These are phyloP conservation scores for Mesorhabditis spiculigera DNA, from an alignment of 2,888 invertebrate species.

Conservation along the genomic window DNA sequence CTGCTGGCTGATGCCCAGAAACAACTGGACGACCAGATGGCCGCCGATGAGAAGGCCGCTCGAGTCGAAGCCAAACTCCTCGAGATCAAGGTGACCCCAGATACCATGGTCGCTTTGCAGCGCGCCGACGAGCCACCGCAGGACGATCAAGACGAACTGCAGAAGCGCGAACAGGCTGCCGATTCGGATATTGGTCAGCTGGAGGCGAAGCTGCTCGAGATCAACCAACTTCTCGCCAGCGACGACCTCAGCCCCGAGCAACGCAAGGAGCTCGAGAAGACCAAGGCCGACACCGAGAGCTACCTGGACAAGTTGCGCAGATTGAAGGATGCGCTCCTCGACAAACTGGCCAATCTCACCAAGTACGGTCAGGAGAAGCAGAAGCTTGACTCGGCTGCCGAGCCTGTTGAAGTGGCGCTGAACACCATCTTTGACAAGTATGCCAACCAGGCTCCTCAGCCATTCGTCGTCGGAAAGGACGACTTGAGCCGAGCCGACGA, in stretches of 20 bases:
- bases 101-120: background rate
- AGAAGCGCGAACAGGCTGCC: conserved; percentile 7
- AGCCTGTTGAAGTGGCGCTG: conserved; percentile 8
- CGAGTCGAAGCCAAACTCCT: background rate
- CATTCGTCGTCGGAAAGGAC: conserved; percentile 2
- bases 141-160: conserved; percentile 7
- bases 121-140: background rate
- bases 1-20: conserved; percentile 11
- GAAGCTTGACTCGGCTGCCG: conserved; percentile 11
- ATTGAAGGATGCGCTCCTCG: background rate
- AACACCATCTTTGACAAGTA: conserved; percentile 1
- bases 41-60: conserved; percentile 1
- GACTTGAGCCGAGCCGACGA: conserved; percentile 1
- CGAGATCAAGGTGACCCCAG: background rate
- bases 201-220: background rate
- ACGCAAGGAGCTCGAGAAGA: conserved; percentile 1
- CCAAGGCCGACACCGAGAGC: background rate
- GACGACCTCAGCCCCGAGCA: background rate
- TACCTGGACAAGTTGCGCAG: background rate
- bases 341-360: conserved; percentile 2
- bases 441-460: background rate
- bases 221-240: background rate
- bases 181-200: conserved; percentile 1
- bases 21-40: conserved; percentile 4
- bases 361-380: conserved; percentile 9